Conservation (phyloP, 2,888 invertebrate genomes). For the Ormyrus pomaceus region DNA sequence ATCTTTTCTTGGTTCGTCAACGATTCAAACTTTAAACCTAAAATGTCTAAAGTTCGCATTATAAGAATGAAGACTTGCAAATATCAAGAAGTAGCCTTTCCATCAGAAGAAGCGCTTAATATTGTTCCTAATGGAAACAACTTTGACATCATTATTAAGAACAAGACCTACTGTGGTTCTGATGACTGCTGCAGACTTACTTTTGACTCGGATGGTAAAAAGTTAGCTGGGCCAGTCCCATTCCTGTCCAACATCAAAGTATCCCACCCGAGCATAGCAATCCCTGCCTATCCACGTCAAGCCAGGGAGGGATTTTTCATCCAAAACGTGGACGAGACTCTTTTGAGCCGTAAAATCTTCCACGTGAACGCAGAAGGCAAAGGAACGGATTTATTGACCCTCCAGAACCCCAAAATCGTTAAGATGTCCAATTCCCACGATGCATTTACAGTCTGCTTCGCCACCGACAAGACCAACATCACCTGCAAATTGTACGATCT, state of each 20-base stretch:
- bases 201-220: slow-evolving; percentile 27
- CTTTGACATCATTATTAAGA: slow-evolving; percentile 32
- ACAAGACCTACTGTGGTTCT: slow-evolving; percentile 7
- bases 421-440: slow-evolving; percentile 30
- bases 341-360: neutral
- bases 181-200: slow-evolving; percentile 8
- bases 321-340: neutral
- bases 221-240: slow-evolving; percentile 4
- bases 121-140: slow-evolving; percentile 11
- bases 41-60: slow-evolving; percentile 7
- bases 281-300: neutral
- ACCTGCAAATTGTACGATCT: slow-evolving; percentile 36
- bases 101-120: neutral
- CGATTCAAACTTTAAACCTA: neutral
- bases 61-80: slow-evolving; percentile 12
- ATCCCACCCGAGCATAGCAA: neutral
- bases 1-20: slow-evolving; percentile 32
- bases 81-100: neutral
- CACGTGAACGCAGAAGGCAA: slow-evolving; percentile 12
- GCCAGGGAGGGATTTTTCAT: slow-evolving; percentile 13
- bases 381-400: neutral
- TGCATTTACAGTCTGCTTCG: slow-evolving; percentile 15
- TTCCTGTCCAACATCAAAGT: slow-evolving; percentile 13
- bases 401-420: neutral
- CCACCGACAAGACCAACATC: slow-evolving; percentile 13